Base-by-base conservation (phyloP, 2,797 vertebrate genomes). In the Gephyroberyx darwinii region DNA sequence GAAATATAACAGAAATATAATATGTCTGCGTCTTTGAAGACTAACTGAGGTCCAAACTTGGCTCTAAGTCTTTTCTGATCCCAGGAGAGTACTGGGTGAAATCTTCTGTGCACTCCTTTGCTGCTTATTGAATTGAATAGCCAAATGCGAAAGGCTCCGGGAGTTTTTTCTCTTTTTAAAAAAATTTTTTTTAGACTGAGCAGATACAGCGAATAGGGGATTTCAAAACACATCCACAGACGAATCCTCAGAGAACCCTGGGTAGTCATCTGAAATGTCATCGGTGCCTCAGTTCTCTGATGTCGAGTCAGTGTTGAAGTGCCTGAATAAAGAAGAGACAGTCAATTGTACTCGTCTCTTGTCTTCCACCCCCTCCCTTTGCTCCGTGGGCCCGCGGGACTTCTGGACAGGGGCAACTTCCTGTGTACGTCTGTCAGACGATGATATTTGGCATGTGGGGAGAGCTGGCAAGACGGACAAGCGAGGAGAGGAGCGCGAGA, bases 181-280 rank as follows among this genome's bases (percentile, higher is more conserved):
- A n/a, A n/a, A n/a, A n/a, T n/a, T 39, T 39, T 39, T 41, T 13
- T 41, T 59, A 48, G 6, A 57, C 22, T 57, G 13, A 3, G 35
- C 20, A 66, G 52, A 77, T 14, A 16, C 2, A 53, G 60, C 0
- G 4, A 63, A n/a, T 48, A 57, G 39, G 61, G 5, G 4, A 75
- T 37, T 58, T 56, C 35, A 31, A 33, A 63, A 48, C 45, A 17
- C 60, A 74, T 50, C 58, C 20, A 64, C 63, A 47, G 41, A 65
- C 51, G 30, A 65, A 19, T 39, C 45, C 80, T 79, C 81, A 6
- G 43, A 85, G 71, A 72, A 78, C 20, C 8, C 39, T 30, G 56
- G 7, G 60, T 48, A 72, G 71, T 60, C 68, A 51, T 71, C 75
- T 84, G 55, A 83, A 83, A 86, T 86, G 86, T 77, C 84, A 80